Evolutionary conservation across 2,888 invertebrate species (phyloP).

Genomic region (Ennomos erosarius): DNA sequence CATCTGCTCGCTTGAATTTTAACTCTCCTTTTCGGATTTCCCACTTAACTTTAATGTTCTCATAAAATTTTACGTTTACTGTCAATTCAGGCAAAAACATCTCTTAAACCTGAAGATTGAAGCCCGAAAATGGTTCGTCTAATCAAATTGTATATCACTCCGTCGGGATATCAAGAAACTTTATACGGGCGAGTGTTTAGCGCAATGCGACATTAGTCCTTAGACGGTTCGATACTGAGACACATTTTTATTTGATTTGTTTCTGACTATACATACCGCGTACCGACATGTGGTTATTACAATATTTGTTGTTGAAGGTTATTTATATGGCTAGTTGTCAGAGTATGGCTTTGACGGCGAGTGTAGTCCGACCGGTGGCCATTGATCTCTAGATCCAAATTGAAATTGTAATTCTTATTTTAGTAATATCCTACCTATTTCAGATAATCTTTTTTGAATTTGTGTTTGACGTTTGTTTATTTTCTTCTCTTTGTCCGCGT

Average conservation of each 20-base stretch:
- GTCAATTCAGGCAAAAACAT: conserved; percentile 48
- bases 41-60: conserved; percentile 82
- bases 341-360: conserved; percentile 58
- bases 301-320: conserved; percentile 80
- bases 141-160: conserved; percentile 63
- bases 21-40: conserved; percentile 83
- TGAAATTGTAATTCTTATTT: conserved; percentile 60
- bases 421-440: conserved; percentile 52
- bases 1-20: conserved; percentile 75
- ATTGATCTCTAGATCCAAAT: conserved; percentile 61
- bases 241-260: conserved; percentile 59
- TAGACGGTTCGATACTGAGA: conserved; percentile 52
- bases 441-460: conserved; percentile 43
- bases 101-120: conserved; percentile 50
- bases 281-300: conserved; percentile 67
- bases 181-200: conserved; percentile 58
- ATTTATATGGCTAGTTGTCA: conserved; percentile 77
- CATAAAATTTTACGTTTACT: conserved; percentile 76
- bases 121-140: conserved; percentile 52
- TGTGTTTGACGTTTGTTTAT: conserved; percentile 40
- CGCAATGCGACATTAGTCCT: conserved; percentile 58
- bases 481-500: conserved; percentile 30
- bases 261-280: conserved; percentile 46
- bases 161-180: conserved; percentile 65
- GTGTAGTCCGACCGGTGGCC: conserved; percentile 57